These are phyloP conservation scores for Sus cebifrons DNA, from an alignment of 2,797 vertebrate species.

Conservation along the genomic window DNA sequence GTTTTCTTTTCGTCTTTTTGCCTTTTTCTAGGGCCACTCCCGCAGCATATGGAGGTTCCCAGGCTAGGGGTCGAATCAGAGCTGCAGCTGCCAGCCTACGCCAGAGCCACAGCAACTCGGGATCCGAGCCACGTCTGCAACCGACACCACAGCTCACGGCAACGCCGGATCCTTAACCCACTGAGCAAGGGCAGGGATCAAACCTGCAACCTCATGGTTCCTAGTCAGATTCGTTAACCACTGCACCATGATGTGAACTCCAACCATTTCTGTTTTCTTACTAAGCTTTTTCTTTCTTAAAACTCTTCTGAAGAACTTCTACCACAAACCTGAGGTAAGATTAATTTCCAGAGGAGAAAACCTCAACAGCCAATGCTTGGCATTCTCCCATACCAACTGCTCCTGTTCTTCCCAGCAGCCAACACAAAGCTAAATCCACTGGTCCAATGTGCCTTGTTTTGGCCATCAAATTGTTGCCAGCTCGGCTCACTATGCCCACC, in stretches of 20 bases:
- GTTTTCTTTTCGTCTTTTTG: neutral
- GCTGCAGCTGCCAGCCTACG: too few species aligned
- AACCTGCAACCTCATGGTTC: too few species aligned
- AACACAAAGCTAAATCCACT: neutral
- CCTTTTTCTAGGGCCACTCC: too few species aligned
- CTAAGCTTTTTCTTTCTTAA: neutral
- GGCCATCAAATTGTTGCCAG: neutral
- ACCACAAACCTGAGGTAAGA: neutral
- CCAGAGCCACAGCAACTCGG: too few species aligned
- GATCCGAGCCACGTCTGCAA: too few species aligned
- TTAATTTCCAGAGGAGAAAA: neutral
- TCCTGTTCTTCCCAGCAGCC: neutral
- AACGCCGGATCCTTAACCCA: too few species aligned
- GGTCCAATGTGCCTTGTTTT: neutral
- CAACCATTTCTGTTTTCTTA: neutral
- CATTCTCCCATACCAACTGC: neutral
- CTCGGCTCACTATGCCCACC: neutral
- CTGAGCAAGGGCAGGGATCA: too few species aligned
- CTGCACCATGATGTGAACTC: too few species aligned
- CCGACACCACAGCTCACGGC: too few species aligned
- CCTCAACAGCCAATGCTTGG: neutral
- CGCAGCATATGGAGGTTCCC: too few species aligned
- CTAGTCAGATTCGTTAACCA: too few species aligned
- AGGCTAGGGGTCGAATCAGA: too few species aligned
- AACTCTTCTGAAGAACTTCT: neutral